Evolutionary conservation across 2,888 invertebrate genomes (phyloP).

Genomic region (Scotopteryx bipunctaria): DNA sequence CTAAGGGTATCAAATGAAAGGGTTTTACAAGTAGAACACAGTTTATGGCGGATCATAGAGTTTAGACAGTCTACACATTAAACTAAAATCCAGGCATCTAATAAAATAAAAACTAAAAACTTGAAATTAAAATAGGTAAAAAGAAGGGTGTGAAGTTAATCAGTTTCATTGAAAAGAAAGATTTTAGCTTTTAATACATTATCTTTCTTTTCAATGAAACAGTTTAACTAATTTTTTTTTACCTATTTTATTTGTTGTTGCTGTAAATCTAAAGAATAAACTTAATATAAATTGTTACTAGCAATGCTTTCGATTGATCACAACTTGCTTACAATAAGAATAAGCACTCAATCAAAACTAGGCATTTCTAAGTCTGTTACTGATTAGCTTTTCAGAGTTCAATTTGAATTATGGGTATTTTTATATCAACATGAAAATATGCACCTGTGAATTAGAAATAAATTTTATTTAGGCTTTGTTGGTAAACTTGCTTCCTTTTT

Average conservation of each 20-base stretch:
- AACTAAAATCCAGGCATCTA: no score
- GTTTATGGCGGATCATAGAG: no score
- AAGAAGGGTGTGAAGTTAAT: no score
- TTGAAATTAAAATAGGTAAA: no score
- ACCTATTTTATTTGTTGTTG: conserved; percentile 33
- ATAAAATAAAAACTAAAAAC: no score
- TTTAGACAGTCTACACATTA: no score
- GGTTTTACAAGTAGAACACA: no score
- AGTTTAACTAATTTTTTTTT: neutral
- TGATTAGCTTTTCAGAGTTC: conserved; percentile 18
- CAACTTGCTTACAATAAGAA: conserved; percentile 66
- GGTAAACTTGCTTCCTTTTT: conserved; percentile 34
- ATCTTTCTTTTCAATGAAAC: no score
- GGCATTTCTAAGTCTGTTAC: conserved; percentile 25
- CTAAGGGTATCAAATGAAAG: no score
- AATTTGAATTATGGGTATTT: conserved; percentile 31
- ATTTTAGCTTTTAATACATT: no score
- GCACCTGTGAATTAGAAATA: conserved; percentile 17
- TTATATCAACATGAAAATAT: conserved; percentile 24
- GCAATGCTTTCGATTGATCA: conserved; percentile 55
- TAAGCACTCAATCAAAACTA: conserved; percentile 51
- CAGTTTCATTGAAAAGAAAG: no score
- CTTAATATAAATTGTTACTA: conserved; percentile 52
- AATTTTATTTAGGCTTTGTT: conserved; percentile 25
- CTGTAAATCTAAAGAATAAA: conserved; percentile 55